Base-by-base conservation (phyloP, 2,113 vertebrate species). In the Nestor notabilis region DNA sequence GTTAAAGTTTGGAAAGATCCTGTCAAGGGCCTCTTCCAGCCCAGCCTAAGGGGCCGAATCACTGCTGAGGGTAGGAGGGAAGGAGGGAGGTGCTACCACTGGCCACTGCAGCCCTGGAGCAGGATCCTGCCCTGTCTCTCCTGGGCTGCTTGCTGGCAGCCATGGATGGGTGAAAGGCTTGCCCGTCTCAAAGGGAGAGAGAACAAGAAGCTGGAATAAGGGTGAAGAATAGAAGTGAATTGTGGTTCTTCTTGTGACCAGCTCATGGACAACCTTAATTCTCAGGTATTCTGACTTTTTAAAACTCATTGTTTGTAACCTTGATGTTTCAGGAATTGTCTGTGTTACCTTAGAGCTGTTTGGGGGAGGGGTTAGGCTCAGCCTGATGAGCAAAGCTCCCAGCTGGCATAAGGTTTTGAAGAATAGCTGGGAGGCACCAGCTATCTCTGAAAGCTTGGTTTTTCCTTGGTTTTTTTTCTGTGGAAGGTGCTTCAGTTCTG, bases 221-320 rank as follows among this genome's bases (percentile, higher is more conserved):
- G 8, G 24, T 72, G 63, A 37, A 71, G 72, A 49, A 64, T 4
- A 64, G n/a, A 44, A 86, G 20, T 29, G 25, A 66, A 18, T 11
- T 39, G 61, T 39, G 64, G 16, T 68, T 29, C 19, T 82, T 83
- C 39, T 64, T 89, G 72, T n/a, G 56, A 58, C 31, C 56, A 64
- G 41, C 75, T 89, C 39, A 4, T 0, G 0, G 61, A 66, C 35
- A 76, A 3, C 70, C 41, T 68, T 61, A n/a, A 60, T 75, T 75
- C 55, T 84, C 71, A 93, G 92, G 95, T 97, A 95, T 83, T 74
- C n/a, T 56, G 43, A 55, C 35, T 55, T 77, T 66, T 87, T 74
- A 33, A 0, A 81, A 64, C 20, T 72, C 25, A 2, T 43, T 77
- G 33, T 71, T 85, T 92, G 13, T 31, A 76, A 6, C 37, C 50